Conservation (phyloP, 2,797 vertebrate species). For the Scomberomorus guttatus region DNA sequence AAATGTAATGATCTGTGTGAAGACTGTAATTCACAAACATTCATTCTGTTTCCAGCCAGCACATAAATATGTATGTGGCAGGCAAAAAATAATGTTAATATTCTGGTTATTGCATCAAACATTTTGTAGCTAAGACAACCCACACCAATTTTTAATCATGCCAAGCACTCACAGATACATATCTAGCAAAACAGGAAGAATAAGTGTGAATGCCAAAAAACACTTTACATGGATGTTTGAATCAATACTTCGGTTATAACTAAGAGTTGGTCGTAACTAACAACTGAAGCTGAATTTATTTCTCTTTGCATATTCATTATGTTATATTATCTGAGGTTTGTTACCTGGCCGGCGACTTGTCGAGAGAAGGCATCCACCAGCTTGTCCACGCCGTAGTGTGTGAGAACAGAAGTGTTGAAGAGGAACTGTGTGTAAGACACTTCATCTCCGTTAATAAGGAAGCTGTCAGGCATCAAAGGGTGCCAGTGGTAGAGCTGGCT, state of each 20-base stretch:
- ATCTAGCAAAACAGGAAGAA: slow-evolving; percentile 14
- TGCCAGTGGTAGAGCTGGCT: slow-evolving; percentile 99
- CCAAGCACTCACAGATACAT: background rate
- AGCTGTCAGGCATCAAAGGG: slow-evolving; percentile 94
- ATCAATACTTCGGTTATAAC: background rate
- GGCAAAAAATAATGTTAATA: background rate
- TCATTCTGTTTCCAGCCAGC: background rate
- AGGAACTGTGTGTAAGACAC: slow-evolving; percentile 91
- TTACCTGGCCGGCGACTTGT: slow-evolving; percentile 93
- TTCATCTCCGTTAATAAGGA: slow-evolving; percentile 87
- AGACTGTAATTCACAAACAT: background rate
- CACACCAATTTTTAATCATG: background rate
- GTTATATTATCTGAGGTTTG: background rate
- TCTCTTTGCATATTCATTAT: background rate
- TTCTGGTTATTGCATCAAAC: background rate
- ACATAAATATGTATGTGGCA: background rate
- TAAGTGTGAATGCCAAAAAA: slow-evolving; percentile 1
- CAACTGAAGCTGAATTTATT: background rate
- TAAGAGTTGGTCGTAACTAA: background rate
- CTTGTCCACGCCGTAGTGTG: slow-evolving; percentile 89
- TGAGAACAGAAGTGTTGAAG: slow-evolving; percentile 93
- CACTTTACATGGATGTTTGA: background rate
- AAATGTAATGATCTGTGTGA: background rate
- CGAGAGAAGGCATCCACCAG: slow-evolving; percentile 93
- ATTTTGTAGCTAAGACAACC: background rate